Base-by-base conservation (phyloP, 2,797 vertebrate species). In the Poeciliopsis turneri region DNA sequence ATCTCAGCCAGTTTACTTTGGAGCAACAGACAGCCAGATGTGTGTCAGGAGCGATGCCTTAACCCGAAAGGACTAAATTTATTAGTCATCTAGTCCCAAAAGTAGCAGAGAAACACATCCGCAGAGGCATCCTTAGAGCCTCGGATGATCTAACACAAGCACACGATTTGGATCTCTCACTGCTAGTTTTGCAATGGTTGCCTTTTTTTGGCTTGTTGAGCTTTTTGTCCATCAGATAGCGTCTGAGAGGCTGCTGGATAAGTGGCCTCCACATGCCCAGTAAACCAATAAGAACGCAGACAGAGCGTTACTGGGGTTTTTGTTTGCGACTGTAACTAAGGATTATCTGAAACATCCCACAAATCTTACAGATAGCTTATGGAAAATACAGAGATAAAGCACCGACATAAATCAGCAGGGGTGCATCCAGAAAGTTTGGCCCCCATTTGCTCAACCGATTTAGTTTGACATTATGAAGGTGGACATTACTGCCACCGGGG, bases 321-420 rank as follows among this genome's bases (percentile, higher is more conserved):
- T 89, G 74, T 79, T 86, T 88, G 83, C 70, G 77, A 82, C 87
- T 87, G 87, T 61, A 87, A 91, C 83, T 0, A 3, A 16, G 68
- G 43, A 78, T 72, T 83, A 9, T 81, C 39, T 70, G 33, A 76
- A 76, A 77, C 20, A 0, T 30, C 43, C n/a, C 41, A 49, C 28
- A 82, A 69, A 82, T 84, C 82, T 73, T 53, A 18, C 23, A 36
- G 66, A 3, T 45, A 55, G 13, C 71, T 49, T 2, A 39, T 41
- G 73, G 70, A 81, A 78, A 70, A 77, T 43, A 57, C 76, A 53
- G 20, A 53, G 18, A 57, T 47, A 59, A 75, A 72, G 8, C 43
- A 12, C 16, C 20, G 16, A 12, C 20, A 53, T 55, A 33, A 43
- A 28, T 16, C 68, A 28, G 25, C 41, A 16, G 12, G 20, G 12